These are phyloP conservation scores for Coregonus clupeaformis DNA, from an alignment of 2,113 vertebrate species.

Conservation along the genomic window DNA sequence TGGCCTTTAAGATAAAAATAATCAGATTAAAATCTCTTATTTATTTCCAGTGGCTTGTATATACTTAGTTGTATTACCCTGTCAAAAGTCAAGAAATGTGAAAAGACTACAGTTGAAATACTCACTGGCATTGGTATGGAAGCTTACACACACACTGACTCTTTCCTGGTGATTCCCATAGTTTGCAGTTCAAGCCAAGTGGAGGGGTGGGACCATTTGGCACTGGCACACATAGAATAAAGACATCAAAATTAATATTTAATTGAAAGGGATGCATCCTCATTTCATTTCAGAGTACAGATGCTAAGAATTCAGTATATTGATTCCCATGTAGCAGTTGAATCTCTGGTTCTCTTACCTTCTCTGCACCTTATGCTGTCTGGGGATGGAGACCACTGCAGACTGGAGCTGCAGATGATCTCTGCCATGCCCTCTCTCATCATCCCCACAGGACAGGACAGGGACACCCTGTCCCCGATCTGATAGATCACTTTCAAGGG, in stretches of 20 bases:
- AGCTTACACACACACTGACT: slow-evolving; percentile 81
- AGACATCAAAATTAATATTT: too few species aligned
- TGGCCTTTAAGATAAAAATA: slow-evolving; percentile 63
- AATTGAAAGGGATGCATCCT: too few species aligned
- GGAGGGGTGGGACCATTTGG: slow-evolving; percentile 10
- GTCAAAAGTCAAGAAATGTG: not conserved
- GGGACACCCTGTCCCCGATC: slow-evolving; percentile 80
- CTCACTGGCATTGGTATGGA: slow-evolving; percentile 83
- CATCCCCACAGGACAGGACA: slow-evolving; percentile 75
- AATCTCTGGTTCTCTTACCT: slow-evolving; percentile 64
- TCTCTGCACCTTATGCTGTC: slow-evolving; percentile 63
- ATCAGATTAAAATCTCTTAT: not conserved
- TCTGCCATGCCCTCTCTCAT: not conserved
- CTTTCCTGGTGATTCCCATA: slow-evolving; percentile 80
- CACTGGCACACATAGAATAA: slow-evolving; percentile 22
- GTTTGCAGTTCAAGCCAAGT: slow-evolving; percentile 70
- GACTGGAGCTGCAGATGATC: slow-evolving; percentile 82
- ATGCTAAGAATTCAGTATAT: too few species aligned
- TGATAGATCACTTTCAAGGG: slow-evolving; percentile 75
- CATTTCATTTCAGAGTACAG: too few species aligned
- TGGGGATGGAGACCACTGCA: slow-evolving; percentile 86
- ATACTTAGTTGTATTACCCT: not conserved
- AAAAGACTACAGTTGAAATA: slow-evolving; percentile 10
- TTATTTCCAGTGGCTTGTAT: too few species aligned
- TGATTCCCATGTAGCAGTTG: not conserved